Conservation (phyloP, 2,888 invertebrate genomes). For the Phania funesta region DNA sequence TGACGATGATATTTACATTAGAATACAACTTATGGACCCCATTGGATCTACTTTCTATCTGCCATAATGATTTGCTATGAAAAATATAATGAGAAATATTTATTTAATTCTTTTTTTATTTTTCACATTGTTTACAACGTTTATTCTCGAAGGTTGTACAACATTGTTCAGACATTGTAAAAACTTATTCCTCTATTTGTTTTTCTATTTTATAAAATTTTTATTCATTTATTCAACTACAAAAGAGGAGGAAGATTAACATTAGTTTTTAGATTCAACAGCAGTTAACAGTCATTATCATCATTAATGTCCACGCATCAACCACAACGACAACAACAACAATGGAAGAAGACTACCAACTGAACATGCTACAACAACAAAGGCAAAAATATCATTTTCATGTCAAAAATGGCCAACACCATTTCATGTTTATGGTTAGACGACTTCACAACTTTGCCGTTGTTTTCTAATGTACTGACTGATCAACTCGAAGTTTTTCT, state of each 20-base stretch:
- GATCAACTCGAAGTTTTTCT: neutral
- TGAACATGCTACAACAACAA: neutral
- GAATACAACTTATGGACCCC: slow-evolving; percentile 28
- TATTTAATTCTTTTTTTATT: neutral
- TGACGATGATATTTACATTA: slow-evolving; percentile 57
- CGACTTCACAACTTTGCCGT: slow-evolving; percentile 41
- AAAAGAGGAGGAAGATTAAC: slow-evolving; percentile 36
- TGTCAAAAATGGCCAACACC: slow-evolving; percentile 70
- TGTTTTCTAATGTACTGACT: slow-evolving; percentile 36
- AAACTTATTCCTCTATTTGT: neutral
- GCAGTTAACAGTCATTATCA: slow-evolving; percentile 75
- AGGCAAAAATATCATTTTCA: slow-evolving; percentile 73
- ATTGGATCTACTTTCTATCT: neutral
- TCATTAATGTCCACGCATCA: slow-evolving; percentile 75
- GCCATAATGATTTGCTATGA: neutral
- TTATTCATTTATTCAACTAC: slow-evolving; percentile 34
- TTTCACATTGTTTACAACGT: neutral
- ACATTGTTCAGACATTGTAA: neutral
- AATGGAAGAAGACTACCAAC: slow-evolving; percentile 1
- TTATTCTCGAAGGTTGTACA: slow-evolving; percentile 19
- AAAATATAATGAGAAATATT: neutral
- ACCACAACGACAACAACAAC: slow-evolving; percentile 62
- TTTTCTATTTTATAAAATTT: neutral
- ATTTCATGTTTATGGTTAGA: slow-evolving; percentile 55
- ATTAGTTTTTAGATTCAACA: slow-evolving; percentile 69